phyloP scores from a whole-genome alignment of 2,797 vertebrate genomes.

The Miopithecus talapoin region DNA sequence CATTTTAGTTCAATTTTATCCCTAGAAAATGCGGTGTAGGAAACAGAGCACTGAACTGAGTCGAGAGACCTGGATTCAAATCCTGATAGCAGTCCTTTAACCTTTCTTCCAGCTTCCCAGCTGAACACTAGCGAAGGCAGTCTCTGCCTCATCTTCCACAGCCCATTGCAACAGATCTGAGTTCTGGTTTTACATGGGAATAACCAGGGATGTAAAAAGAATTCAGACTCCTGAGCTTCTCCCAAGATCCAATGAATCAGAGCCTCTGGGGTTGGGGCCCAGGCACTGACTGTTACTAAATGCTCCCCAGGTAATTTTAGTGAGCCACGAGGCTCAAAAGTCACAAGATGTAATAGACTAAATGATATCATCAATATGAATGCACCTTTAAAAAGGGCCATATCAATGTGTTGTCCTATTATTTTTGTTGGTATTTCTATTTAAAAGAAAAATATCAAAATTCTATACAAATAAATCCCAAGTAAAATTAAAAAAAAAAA shows the following conservation, averaged over 20 bases:
- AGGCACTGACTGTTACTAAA: background rate
- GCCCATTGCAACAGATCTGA: background rate
- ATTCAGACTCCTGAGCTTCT: background rate
- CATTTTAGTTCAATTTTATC: background rate
- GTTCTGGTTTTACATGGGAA: background rate
- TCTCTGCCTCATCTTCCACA: background rate
- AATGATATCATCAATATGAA: background rate
- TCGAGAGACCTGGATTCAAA: background rate
- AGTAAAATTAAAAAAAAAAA: background rate
- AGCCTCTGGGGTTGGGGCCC: background rate
- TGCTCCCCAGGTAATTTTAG: background rate
- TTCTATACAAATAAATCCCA: background rate
- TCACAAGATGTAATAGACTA: background rate
- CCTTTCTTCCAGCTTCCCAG: background rate
- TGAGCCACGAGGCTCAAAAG: background rate
- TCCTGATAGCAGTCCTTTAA: fast-evolving
- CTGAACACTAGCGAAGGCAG: background rate
- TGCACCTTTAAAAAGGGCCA: background rate
- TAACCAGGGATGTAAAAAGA: background rate
- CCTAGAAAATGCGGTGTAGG: background rate
- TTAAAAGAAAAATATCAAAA: background rate
- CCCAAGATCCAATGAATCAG: background rate
- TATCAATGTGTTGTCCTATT: background rate
- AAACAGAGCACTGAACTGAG: background rate
- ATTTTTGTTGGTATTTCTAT: conserved; percentile 10